These are phyloP conservation scores for Toxostoma redivivum DNA, from an alignment of 2,113 vertebrate genomes.

Conservation along the genomic window DNA sequence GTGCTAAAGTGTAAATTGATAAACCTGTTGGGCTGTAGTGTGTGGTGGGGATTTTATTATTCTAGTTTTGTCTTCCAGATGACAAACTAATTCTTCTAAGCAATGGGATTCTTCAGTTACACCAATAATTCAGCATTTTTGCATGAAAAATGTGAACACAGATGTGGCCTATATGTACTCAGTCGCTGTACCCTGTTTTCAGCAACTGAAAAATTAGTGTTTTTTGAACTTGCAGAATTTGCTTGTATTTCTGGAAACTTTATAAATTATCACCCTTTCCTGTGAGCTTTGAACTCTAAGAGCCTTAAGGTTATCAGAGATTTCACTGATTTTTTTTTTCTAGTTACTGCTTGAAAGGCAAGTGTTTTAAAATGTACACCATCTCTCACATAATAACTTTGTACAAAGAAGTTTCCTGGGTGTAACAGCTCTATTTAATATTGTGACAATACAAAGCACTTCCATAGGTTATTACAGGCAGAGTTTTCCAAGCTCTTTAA, in stretches of 20 bases:
- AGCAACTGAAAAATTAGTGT: neutral
- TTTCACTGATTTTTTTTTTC: neutral
- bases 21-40: neutral
- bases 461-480: neutral
- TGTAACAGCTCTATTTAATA: neutral
- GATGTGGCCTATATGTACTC: neutral
- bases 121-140: neutral
- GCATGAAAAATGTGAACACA: neutral
- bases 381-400: neutral
- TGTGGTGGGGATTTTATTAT: neutral
- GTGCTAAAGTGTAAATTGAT: neutral
- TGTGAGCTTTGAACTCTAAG: neutral
- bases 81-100: neutral
- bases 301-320: neutral
- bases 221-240: neutral
- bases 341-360: neutral
- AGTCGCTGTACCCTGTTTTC: neutral
- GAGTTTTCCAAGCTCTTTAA: slow-evolving; percentile 21
- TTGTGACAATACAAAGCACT: neutral
- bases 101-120: neutral
- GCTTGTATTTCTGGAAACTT: neutral
- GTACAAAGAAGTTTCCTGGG: neutral
- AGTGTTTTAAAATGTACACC: fast-evolving
- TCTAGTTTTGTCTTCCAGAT: neutral
- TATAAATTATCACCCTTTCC: neutral